phyloP scores from a whole-genome alignment of 2,797 vertebrate species.

The Hirundo rustica region DNA sequence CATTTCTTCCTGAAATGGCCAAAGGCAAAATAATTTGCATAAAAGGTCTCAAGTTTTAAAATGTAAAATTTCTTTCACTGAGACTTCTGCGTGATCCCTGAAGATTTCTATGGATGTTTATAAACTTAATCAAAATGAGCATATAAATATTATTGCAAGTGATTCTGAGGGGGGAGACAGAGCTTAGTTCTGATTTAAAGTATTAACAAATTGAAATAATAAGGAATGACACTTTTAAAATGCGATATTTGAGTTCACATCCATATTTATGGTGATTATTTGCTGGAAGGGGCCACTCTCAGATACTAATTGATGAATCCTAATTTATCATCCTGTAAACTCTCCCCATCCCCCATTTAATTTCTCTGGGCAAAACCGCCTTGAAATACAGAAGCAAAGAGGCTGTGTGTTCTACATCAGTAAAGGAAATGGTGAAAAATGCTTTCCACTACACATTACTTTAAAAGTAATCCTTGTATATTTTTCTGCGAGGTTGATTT shows the following conservation, averaged over 20 bases:
- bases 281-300: background rate
- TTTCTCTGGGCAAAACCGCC: background rate
- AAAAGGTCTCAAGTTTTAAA: constrained; percentile 74
- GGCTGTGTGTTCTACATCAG: background rate
- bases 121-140: constrained; percentile 31
- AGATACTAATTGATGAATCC: constrained; percentile 5
- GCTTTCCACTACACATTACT: background rate
- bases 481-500: background rate
- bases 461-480: background rate
- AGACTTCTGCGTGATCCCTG: constrained; percentile 33
- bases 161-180: background rate
- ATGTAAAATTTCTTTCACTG: constrained; percentile 70
- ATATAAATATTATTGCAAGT: constrained; percentile 34
- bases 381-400: background rate
- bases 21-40: constrained; percentile 78
- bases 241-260: background rate
- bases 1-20: constrained; percentile 75
- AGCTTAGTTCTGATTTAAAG: background rate
- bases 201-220: background rate
- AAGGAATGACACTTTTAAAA: background rate
- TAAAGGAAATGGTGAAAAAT: background rate
- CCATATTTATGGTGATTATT: background rate
- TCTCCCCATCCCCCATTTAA: background rate
- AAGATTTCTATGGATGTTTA: constrained; percentile 63
- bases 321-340: constrained; percentile 7